Base-by-base conservation (phyloP, 2,888 invertebrate species). In the Ectropis crepuscularia region DNA sequence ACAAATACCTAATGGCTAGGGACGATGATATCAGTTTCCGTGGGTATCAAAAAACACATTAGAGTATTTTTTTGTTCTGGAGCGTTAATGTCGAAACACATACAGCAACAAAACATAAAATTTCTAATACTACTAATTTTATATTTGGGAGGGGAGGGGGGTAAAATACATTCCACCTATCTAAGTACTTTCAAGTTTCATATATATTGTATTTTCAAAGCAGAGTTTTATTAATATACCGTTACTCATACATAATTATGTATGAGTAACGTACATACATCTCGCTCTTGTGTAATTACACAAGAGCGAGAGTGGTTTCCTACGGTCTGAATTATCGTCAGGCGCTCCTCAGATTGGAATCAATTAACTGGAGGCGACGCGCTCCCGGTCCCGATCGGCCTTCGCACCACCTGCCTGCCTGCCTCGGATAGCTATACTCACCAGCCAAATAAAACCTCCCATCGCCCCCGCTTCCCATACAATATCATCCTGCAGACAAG, bases 311-410 rank as follows among this genome's bases (percentile, higher is more conserved):
- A 72, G 76, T 78, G 74, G 72, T 73, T 73, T 77, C 76, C 80
- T 79, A 77, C 74, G 65, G 51, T 67, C 72, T 84, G 81, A 85
- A 86, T 87, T 88, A 88, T 86, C 82, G 82, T 74, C 80, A 74
- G 79, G 79, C 82, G 78, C 78, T 83, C 79, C 81, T 83, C 85
- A 86, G 90, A 90, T 90, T 89, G 89, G 86, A 89, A 91, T 90
- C 89, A 90, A 90, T 90, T 90, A 90, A 87, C 83, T 82, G 83
- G 79, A 83, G 83, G 83, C 86, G 84, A 83, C 79, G 84, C 83
- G 83, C 85, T 87, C 85, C 86, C 82, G 84, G 79, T 83, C 79
- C 80, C 76, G 73, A 70, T 74, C 82, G 86, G 83, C 89, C 89
- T 90, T 87, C 87, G 83, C 78, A 79, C 84, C 90, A 90, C 89